A percentile compares a stretch with the other conserved stretches of the same genome.
Evolutionary conservation across 23 tunicate species (phyloP).

Genomic region (Halocynthia aurantium): DNA sequence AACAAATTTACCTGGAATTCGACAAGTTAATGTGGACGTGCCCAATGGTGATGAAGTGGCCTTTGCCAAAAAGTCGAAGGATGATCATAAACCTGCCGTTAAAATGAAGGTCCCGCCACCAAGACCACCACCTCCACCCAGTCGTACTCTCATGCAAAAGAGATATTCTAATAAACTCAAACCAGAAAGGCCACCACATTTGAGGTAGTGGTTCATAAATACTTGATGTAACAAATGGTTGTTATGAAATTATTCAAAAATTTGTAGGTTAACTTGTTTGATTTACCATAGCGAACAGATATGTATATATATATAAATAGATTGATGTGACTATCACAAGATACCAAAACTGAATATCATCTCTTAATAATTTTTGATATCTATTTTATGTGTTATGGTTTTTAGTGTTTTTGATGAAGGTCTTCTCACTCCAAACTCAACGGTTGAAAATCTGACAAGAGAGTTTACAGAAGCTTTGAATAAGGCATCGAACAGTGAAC

Average conservation of each 20-base stretch:
- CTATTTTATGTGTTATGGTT: neutral
- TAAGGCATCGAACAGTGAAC: neutral
- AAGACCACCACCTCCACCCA: conserved; percentile 73
- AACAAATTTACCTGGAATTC: conserved; percentile 61
- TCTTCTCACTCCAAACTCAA: conserved; percentile 85
- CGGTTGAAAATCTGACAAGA: conserved; percentile 87
- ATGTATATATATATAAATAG: neutral
- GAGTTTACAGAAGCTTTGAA: conserved; percentile 77
- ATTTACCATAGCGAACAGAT: neutral
- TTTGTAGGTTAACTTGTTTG: no score
- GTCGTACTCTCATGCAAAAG: neutral
- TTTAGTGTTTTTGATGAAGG: conserved; percentile 44
- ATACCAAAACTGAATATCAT: neutral
- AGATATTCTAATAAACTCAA: no score
- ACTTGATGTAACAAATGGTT: no score
- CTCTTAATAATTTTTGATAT: neutral
- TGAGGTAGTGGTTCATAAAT: neutral
- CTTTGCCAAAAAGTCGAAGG: neutral
- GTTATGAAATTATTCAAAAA: no score
- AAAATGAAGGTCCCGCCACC: conserved; percentile 64
- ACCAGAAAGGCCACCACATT: neutral
- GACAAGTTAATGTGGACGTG: conserved; percentile 20
- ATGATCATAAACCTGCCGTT: neutral
- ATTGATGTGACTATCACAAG: neutral
- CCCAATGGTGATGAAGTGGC: neutral